A percentile compares a stretch with the other conserved stretches of the same genome.
Evolutionary conservation across 2,797 vertebrate species (phyloP).

Genomic region (Mus caroli): DNA sequence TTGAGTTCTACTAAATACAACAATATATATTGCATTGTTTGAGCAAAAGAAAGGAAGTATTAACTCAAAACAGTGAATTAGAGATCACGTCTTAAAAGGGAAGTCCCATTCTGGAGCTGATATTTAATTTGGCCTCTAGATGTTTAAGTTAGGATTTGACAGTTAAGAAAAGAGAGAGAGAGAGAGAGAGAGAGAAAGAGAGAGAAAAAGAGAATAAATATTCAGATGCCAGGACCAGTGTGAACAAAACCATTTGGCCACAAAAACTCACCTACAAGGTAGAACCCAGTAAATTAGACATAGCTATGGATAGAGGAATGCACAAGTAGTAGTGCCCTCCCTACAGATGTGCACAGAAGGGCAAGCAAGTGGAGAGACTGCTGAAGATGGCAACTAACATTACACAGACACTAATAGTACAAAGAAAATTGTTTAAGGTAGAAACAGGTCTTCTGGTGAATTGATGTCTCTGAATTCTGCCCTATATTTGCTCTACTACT

Average conservation of each 20-base stretch:
- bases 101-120: neutral
- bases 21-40: neutral
- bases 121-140: neutral
- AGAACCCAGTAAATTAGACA: neutral
- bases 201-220: neutral
- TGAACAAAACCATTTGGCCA: neutral
- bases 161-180: neutral
- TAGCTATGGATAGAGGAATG: neutral
- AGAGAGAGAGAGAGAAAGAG: neutral
- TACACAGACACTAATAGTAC: neutral
- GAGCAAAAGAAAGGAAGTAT: neutral
- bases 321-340: neutral
- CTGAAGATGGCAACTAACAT: neutral
- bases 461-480: constrained; percentile 53
- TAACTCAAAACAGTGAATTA: constrained; percentile 1
- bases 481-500: neutral
- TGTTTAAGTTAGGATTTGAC: neutral
- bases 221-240: neutral
- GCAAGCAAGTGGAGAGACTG: neutral
- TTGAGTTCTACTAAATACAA: constrained; percentile 16
- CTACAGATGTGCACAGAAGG: neutral
- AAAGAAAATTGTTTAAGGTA: constrained; percentile 37
- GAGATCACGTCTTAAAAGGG: neutral
- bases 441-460: neutral
- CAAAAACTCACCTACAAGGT: neutral